Conservation (phyloP, 2,888 invertebrate species). For the Agapetus fuscipes region DNA sequence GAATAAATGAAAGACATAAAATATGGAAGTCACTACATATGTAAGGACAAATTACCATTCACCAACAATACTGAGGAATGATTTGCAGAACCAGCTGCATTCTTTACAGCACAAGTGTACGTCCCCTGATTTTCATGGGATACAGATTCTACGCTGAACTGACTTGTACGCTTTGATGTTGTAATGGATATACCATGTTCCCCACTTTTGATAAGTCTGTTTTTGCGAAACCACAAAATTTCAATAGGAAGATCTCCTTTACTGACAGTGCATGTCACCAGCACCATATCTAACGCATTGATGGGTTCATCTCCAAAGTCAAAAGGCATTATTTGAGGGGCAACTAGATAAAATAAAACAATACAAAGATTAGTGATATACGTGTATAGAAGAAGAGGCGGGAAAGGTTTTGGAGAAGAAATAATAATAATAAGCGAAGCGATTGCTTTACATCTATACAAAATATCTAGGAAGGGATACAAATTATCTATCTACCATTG, state of each 20-base stretch:
- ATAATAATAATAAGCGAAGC: not conserved
- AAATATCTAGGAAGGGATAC: not conserved
- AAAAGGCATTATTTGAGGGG: conserved; percentile 70
- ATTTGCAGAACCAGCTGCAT: conserved; percentile 47
- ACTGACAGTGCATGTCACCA: conserved; percentile 56
- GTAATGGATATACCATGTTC: conserved; percentile 39
- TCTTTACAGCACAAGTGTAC: conserved; percentile 54
- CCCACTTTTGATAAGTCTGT: conserved; percentile 35
- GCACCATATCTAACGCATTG: conserved; percentile 63
- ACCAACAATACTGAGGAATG: conserved; percentile 23
- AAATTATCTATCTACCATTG: conserved; percentile 34
- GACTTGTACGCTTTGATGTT: conserved; percentile 39
- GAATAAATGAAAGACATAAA: too few species aligned
- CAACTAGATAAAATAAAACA: conserved; percentile 41
- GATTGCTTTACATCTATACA: not conserved
- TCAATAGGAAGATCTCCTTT: conserved; percentile 62
- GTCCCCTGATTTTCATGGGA: conserved; percentile 49
- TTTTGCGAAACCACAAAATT: conserved; percentile 62
- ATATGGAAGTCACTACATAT: too few species aligned
- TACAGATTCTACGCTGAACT: conserved; percentile 43
- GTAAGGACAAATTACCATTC: conserved; percentile 23
- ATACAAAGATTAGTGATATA: too few species aligned
- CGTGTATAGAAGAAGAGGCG: too few species aligned
- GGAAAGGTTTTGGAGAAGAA: too few species aligned
- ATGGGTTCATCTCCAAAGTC: conserved; percentile 63